Evolutionary conservation across 2,113 vertebrate species (phyloP), one percentile per base, ranked within the genome.

Genomic region (Barnardius zonarius): DNA sequence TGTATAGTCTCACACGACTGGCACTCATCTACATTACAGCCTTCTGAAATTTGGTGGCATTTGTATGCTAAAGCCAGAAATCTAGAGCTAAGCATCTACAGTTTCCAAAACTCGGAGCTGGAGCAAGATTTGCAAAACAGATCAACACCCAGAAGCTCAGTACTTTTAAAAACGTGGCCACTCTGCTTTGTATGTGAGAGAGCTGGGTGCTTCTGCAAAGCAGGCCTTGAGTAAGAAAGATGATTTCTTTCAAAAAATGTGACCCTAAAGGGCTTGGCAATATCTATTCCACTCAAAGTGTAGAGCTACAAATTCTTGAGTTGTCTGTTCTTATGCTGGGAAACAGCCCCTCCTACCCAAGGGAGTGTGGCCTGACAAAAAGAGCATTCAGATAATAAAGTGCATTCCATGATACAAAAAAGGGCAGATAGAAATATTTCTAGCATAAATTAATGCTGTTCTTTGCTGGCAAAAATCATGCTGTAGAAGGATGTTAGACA

Each of bases 311-410:
- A 74, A 95, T 93, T 93, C 90, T 90, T 92, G 67, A 88, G 79
- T 69, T 76, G 82, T 76, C 88, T 94, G 85, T 90, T 94, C 84
- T 67, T 90, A 54, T 44, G 82, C 86, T 88, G 78, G 57, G 63
- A 90, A 84, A 68, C 49, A 79, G 62, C 70, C 90, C 39, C 70
- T 96, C 70, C 72, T 92, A 83, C 82, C 88, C 92, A 83, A 95
- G 92, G 88, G 85, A 96, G 75, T 0, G 3, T 89, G 75, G 72
- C 72, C 92, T 90, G 75, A 95, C 92, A 88, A 76, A 94, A 97
- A 93, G 57, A 87, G 67, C 82, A 94, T 87, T 92, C 90, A 96
- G 72, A 88, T 90, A 73, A 94, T 69, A 77, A 85, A 95, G 57
- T 83, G 52, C 67, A 63, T 95, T 94, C 88, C 70, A 39, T 37